Evolutionary conservation across 2,797 vertebrate species (phyloP), one percentile per base, ranked within the genome.

Genomic region (Gorsachius magnificus): DNA sequence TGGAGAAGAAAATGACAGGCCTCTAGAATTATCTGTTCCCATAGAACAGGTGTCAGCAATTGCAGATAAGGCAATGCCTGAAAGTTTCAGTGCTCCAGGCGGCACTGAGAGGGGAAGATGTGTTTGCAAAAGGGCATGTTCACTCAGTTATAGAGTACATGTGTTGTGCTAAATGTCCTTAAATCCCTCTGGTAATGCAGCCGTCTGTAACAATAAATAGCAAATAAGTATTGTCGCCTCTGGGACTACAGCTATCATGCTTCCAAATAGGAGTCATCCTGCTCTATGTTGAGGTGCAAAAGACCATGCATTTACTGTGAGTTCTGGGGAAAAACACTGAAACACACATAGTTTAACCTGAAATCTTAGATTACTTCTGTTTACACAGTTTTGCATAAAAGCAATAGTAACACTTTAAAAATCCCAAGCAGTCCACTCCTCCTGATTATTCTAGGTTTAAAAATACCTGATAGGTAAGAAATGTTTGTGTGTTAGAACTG

Each of bases 191-290:
- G 96, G 95, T 81, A 83, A 94, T 35, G 69, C 86, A 85, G 87
- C 79, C 16, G 48, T 80, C 93, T 90, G 83, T 76, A 78, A 95
- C 94, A 94, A 96, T 95, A 96, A 96, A 97, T 60, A 95, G 90
- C 92, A 95, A 95, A 93, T 92, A 89, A 38, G 46, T 87, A 22
- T 75, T 81, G 88, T 83, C 79, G 96, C 93, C 94, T 89, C 68
- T 91, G 97, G 95, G 95, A 90, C 46, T 77, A 19, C 36, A 87
- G 85, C 77, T 95, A 86, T 80, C 83, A 11, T 56, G 79, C 77
- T 89, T 91, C 83, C 94, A 87, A 63, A 60, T 1, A 87, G 80
- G 84, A 93, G 71, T 16, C 72, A 25, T 87, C 93, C 87, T 58
- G 50, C 80, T 91, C 94, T 41, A 28, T 35, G 72, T 9, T 28